phyloP scores from a whole-genome alignment of 2,797 vertebrate species.

The Kryptopterus vitreolus region DNA sequence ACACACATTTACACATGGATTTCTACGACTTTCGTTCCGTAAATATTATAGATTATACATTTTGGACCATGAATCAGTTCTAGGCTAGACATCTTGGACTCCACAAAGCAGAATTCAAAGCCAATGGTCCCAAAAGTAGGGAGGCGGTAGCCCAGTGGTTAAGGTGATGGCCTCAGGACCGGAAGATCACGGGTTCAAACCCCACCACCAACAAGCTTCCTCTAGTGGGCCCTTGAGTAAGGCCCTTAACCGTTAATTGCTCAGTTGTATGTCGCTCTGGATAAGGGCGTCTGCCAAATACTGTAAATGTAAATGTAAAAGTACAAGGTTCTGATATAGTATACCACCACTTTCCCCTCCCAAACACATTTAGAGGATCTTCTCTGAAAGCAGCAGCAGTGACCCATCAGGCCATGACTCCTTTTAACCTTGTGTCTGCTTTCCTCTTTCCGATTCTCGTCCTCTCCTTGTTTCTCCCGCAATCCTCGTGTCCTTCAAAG shows the following conservation, averaged over 20 bases:
- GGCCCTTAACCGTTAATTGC: too few species aligned
- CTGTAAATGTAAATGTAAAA: too few species aligned
- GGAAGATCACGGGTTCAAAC: too few species aligned
- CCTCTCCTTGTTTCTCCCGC: constrained; percentile 17
- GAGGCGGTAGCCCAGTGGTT: too few species aligned
- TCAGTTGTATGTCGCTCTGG: too few species aligned
- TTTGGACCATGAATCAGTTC: neutral
- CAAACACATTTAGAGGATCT: neutral
- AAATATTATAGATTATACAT: neutral
- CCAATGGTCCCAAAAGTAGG: too few species aligned
- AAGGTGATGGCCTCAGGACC: too few species aligned
- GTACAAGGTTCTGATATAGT: neutral
- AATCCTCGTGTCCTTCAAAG: constrained; percentile 45
- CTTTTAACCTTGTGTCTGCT: constrained; percentile 49
- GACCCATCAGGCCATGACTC: constrained; percentile 45
- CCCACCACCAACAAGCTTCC: too few species aligned
- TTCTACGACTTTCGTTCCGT: neutral
- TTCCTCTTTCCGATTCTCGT: constrained; percentile 4
- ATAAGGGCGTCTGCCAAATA: too few species aligned
- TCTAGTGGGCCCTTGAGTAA: too few species aligned
- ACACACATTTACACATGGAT: too few species aligned
- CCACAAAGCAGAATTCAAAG: too few species aligned
- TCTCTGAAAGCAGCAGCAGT: constrained; percentile 20
- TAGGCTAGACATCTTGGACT: neutral
- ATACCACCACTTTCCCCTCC: neutral